Evolutionary conservation across 2,888 invertebrate species (phyloP).

Genomic region (Chrysodeixis includens): DNA sequence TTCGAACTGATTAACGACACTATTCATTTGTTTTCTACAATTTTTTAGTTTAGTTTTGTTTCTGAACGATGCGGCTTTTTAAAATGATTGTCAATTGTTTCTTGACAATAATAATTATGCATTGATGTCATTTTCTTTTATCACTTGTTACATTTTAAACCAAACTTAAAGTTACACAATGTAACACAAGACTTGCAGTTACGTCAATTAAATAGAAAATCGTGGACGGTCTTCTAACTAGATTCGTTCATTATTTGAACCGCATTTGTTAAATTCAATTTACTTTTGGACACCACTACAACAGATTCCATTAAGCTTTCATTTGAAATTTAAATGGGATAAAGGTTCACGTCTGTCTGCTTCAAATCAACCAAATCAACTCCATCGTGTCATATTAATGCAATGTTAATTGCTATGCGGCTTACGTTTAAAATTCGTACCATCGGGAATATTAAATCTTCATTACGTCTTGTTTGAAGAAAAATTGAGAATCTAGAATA

Average conservation of each 20-base stretch:
- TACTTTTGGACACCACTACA: conserved; percentile 67
- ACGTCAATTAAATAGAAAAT: conserved; percentile 39
- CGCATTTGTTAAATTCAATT: conserved; percentile 71
- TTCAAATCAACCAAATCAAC: conserved; percentile 54
- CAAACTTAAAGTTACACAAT: background rate
- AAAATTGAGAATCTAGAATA: too few species aligned
- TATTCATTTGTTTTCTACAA: too few species aligned
- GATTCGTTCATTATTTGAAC: conserved; percentile 62
- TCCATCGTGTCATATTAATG: conserved; percentile 9
- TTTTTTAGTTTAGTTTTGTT: too few species aligned
- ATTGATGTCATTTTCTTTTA: too few species aligned
- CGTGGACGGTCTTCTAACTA: conserved; percentile 42
- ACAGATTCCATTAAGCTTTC: conserved; percentile 67
- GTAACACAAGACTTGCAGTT: conserved; percentile 14
- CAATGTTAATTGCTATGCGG: conserved; percentile 1
- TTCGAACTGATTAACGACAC: background rate
- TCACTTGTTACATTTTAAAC: too few species aligned
- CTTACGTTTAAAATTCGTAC: background rate
- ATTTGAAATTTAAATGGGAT: conserved; percentile 66
- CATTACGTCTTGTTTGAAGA: background rate
- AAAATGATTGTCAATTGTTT: too few species aligned
- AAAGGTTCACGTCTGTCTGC: conserved; percentile 60
- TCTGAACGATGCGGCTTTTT: too few species aligned
- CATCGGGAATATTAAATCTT: background rate
- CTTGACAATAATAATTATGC: too few species aligned